Evolutionary conservation across 37 sponge, comb jelly and placozoan genomes (phyloP).

Genomic region (Haliclona indistincta): DNA sequence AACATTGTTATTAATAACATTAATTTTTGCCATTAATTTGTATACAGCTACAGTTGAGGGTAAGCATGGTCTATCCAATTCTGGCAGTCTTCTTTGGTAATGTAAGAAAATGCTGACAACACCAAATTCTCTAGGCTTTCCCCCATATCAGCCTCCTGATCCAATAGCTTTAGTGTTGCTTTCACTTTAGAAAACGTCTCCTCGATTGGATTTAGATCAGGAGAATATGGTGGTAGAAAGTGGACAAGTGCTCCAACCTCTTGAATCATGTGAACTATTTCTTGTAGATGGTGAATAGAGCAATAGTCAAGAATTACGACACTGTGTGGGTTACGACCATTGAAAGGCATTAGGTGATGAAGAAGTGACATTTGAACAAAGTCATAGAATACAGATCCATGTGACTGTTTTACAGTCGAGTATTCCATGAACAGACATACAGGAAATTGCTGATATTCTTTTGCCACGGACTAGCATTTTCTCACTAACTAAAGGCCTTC

Average conservation of each 20-base stretch:
- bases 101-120: conserved; percentile 14
- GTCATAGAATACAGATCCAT: too few species aligned
- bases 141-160: conserved; percentile 7
- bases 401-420: too few species aligned
- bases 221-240: neutral
- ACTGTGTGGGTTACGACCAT: too few species aligned
- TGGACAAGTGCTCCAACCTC: conserved; percentile 12
- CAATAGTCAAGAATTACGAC: conserved; percentile 17
- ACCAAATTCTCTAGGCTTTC: conserved; percentile 1
- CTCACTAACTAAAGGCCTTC: too few species aligned
- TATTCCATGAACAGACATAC: too few species aligned
- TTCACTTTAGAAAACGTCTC: conserved; percentile 20
- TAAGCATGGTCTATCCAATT: conserved; percentile 20
- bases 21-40: neutral
- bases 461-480: too few species aligned
- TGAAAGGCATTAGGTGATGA: conserved; percentile 6
- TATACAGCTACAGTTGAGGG: neutral
- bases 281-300: conserved; percentile 4
- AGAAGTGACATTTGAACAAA: too few species aligned
- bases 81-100: conserved; percentile 26
- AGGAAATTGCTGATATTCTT: too few species aligned
- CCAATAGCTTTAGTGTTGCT: neutral
- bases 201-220: conserved; percentile 9
- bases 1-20: neutral
- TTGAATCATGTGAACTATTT: neutral